A percentile compares a stretch with the other conserved stretches of the same genome.
Conservation (phyloP, 2,797 vertebrate species). For the Eremophila alpestris region DNA sequence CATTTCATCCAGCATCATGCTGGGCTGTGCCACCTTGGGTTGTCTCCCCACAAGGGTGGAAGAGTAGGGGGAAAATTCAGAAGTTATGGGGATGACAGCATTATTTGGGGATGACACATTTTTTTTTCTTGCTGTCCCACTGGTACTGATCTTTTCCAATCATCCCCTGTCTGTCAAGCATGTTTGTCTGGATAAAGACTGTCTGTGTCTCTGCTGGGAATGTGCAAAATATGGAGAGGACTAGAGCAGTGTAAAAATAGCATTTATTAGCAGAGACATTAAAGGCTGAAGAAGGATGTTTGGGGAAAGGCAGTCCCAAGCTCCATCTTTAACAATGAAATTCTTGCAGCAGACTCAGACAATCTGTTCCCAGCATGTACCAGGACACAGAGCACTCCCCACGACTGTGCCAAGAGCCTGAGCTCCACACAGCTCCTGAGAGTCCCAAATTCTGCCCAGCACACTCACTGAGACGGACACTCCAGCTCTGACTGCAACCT, state of each 20-base stretch:
- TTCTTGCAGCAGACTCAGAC: background rate
- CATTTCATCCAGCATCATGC: background rate
- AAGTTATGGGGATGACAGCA: background rate
- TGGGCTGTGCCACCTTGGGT: background rate
- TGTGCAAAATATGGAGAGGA: background rate
- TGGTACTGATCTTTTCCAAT: background rate
- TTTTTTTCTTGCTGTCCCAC: background rate
- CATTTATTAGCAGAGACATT: constrained; percentile 8
- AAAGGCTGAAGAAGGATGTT: background rate
- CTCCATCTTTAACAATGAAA: background rate
- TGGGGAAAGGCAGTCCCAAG: constrained; percentile 12
- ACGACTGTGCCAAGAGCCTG: background rate
- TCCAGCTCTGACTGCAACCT: background rate
- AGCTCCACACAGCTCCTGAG: background rate
- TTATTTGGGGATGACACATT: background rate
- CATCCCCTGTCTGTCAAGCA: background rate
- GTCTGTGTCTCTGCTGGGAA: background rate
- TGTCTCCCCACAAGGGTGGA: background rate
- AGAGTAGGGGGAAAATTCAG: background rate
- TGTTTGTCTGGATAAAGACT: background rate
- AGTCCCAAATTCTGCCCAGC: background rate
- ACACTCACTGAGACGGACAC: rapidly evolving
- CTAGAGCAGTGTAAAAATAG: constrained; percentile 7
- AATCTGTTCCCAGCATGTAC: constrained; percentile 5
- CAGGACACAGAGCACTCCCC: background rate